Evolutionary conservation across 2,113 vertebrate species (phyloP).

Genomic region (Girardinichthys multiradiatus): DNA sequence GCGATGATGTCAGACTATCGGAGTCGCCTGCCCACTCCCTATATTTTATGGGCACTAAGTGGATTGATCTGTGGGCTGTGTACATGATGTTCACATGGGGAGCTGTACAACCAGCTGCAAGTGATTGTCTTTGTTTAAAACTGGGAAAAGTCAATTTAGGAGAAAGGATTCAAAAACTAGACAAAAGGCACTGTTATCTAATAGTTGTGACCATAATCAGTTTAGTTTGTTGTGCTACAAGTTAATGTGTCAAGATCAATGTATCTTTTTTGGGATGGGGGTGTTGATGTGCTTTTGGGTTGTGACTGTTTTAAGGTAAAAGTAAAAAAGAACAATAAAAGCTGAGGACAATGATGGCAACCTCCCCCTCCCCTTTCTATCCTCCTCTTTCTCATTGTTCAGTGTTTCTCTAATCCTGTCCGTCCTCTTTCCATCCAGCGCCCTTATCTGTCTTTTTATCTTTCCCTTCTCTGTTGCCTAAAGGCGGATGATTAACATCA

Average conservation of each 20-base stretch:
- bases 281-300: neutral
- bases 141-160: conserved; percentile 13
- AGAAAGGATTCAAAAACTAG: conserved; percentile 2
- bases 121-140: conserved; percentile 23
- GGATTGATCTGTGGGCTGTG: conserved; percentile 72
- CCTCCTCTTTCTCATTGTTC: conserved; percentile 28
- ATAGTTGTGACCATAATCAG: neutral
- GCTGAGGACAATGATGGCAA: conserved; percentile 9
- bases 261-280: neutral
- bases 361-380: neutral
- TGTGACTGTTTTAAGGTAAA: conserved; percentile 54
- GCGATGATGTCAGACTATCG: conserved; percentile 77
- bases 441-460: conserved; percentile 31
- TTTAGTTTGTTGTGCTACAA: neutral
- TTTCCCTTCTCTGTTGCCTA: conserved; percentile 37
- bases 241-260: neutral
- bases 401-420: conserved; percentile 35
- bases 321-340: conserved; percentile 8
- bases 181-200: neutral
- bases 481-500: conserved; percentile 76
- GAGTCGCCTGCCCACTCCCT: conserved; percentile 68
- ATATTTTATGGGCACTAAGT: conserved; percentile 75
- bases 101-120: conserved; percentile 18
- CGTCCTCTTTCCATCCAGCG: conserved; percentile 27
- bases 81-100: conserved; percentile 59